Evolutionary conservation across 2,797 vertebrate genomes (phyloP).

Genomic region (Pangasius macronema): DNA sequence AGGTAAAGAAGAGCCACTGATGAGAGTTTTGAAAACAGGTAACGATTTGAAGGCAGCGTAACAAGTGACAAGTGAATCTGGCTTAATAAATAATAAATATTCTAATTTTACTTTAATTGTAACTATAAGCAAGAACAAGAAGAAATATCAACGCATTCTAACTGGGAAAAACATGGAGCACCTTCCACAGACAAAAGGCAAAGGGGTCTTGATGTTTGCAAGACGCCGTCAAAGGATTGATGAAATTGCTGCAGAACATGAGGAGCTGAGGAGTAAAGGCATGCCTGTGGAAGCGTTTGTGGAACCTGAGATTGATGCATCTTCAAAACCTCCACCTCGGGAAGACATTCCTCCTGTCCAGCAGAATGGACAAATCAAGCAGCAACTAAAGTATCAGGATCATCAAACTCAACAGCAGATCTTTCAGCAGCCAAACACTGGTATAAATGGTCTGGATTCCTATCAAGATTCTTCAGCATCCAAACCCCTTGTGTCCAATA

Average conservation of each 20-base stretch:
- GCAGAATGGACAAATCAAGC: slow-evolving; percentile 66
- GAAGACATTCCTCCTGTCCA: slow-evolving; percentile 62
- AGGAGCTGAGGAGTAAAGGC: slow-evolving; percentile 77
- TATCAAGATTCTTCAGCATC: slow-evolving; percentile 64
- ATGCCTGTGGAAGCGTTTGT: slow-evolving; percentile 64
- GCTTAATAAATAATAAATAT: neutral
- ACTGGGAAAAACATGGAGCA: slow-evolving; percentile 82
- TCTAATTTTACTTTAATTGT: slow-evolving; percentile 48
- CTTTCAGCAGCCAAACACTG: slow-evolving; percentile 44
- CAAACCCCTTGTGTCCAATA: slow-evolving; percentile 78
- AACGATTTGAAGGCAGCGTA: neutral
- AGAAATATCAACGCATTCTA: slow-evolving; percentile 59
- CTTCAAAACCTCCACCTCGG: slow-evolving; percentile 29
- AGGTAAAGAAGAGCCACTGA: slow-evolving; percentile 78
- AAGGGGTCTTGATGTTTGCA: slow-evolving; percentile 94
- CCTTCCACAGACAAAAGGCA: slow-evolving; percentile 87
- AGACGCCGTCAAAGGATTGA: slow-evolving; percentile 89
- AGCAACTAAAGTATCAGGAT: slow-evolving; percentile 61
- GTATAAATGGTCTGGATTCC: slow-evolving; percentile 76
- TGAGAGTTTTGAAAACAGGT: slow-evolving; percentile 61
- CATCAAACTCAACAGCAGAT: slow-evolving; percentile 44
- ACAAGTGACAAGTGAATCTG: neutral
- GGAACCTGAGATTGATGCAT: slow-evolving; percentile 54
- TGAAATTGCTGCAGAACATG: slow-evolving; percentile 84
- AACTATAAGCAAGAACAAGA: slow-evolving; percentile 77